Evolutionary conservation across 2,797 vertebrate genomes (phyloP).

Genomic region (Molossus alvarezi): DNA sequence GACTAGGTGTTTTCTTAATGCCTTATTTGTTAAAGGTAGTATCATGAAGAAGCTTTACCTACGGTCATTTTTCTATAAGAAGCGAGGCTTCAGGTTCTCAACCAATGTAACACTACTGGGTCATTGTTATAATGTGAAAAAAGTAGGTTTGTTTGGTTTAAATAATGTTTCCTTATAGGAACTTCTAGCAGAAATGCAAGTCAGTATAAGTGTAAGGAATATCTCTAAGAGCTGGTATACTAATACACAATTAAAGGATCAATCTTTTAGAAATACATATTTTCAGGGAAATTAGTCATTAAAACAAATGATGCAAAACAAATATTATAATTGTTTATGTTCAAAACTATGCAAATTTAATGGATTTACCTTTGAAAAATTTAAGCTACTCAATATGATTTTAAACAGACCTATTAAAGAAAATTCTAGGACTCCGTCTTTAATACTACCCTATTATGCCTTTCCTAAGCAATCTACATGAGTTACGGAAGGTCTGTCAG

Average conservation of each 20-base stretch:
- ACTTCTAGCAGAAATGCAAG: constrained; percentile 47
- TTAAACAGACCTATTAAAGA: constrained; percentile 76
- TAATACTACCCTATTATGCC: constrained; percentile 84
- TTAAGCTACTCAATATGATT: constrained; percentile 80
- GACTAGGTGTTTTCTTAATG: constrained; percentile 32
- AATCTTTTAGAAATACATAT: constrained; percentile 46
- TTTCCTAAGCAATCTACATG: constrained; percentile 88
- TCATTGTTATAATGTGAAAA: background rate
- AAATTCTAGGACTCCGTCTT: constrained; percentile 70
- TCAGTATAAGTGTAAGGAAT: background rate
- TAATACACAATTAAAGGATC: constrained; percentile 50
- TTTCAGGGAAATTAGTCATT: constrained; percentile 62
- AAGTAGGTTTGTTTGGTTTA: constrained; percentile 34
- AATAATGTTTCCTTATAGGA: constrained; percentile 42
- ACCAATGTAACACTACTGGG: background rate
- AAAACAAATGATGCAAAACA: constrained; percentile 63
- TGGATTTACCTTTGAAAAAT: constrained; percentile 78
- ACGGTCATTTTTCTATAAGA: constrained; percentile 31
- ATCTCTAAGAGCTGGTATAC: background rate
- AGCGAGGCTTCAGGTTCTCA: background rate
- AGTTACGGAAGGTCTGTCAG: constrained; percentile 85
- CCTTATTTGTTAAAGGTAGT: background rate
- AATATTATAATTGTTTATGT: constrained; percentile 40
- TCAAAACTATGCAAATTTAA: constrained; percentile 64
- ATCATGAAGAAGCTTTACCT: constrained; percentile 3